These are phyloP conservation scores for Tridacna gigas DNA, from an alignment of 2,888 invertebrate genomes.

Conservation along the genomic window DNA sequence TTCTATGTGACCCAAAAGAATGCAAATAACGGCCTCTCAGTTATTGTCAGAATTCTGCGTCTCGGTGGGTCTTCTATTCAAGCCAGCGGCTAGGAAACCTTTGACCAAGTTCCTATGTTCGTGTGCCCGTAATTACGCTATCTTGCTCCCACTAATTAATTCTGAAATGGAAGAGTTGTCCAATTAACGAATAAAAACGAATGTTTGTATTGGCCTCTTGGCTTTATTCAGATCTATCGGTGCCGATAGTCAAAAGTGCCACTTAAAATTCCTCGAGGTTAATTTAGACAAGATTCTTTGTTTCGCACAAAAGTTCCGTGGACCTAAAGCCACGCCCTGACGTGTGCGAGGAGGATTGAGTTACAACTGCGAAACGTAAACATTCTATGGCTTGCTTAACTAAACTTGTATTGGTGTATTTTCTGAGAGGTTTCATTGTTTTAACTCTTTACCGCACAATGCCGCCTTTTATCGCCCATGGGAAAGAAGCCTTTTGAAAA, in stretches of 20 bases:
- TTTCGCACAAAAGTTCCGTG: conserved; percentile 35
- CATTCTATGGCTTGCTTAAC: not conserved
- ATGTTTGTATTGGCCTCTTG: conserved; percentile 46
- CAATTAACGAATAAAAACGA: conserved; percentile 48
- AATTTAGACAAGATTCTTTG: conserved; percentile 55
- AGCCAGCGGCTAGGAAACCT: conserved; percentile 30
- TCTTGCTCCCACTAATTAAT: conserved; percentile 47
- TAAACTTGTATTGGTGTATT: no score
- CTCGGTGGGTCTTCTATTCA: conserved; percentile 34
- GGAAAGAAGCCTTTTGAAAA: no score
- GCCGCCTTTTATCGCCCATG: no score
- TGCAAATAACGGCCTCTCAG: not conserved
- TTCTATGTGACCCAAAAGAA: not conserved
- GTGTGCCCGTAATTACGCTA: conserved; percentile 46
- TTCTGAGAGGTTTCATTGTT: not conserved
- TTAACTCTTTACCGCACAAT: no score
- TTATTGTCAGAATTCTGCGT: not conserved
- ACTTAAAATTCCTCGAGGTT: conserved; percentile 56
- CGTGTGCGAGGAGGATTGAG: conserved; percentile 39
- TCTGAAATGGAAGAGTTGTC: conserved; percentile 50
- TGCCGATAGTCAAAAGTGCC: conserved; percentile 40
- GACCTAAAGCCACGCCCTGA: conserved; percentile 35
- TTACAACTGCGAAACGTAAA: conserved; percentile 13
- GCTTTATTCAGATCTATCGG: conserved; percentile 37
- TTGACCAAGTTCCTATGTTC: conserved; percentile 51